Base-by-base conservation (phyloP, 2,797 vertebrate species). In the Phalloptychus januarius region DNA sequence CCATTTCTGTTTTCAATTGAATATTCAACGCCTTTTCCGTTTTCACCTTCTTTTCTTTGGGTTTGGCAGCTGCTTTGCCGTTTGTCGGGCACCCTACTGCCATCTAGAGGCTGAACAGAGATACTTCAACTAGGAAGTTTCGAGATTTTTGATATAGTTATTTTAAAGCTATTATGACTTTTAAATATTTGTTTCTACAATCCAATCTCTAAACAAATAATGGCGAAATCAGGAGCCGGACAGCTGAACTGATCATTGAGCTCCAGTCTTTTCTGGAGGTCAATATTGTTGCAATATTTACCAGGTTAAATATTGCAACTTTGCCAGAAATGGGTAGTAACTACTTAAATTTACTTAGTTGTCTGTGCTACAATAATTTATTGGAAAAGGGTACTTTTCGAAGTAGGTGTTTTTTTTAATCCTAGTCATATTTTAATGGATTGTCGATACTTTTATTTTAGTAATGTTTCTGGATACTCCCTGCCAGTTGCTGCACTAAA, bases 1-100 rank as follows among this genome's bases (percentile, higher is more conserved):
- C 87, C 87, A 87, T 83, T 77, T 82, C 61, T 90, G 63, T 83
- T 86, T 89, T 81, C 48, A 87, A 83, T 83, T 85, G 56, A n/a
- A 15, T 31, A 0, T 50, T 52, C 4, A 63, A 74, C 78, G 70
- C 72, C 63, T 67, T 69, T 71, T 75, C 75, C 5, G 23, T 28
- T 4, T 38, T 71, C 81, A 79, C 83, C 80, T 79, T 84, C 73
- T 25, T 4, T 3, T 42, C 11, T 15, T 28, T 13, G 5, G 0
- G 1, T 2, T 0, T 76, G 20, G 56, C 15, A 48, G 54, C 28
- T 45, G 0, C 56, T 1, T 2, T 31, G 0, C 1, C 0, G 40
- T 2, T 48, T 45, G 28, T 1, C 20, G 12, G 2, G 54, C 2
- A 2, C 7, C 0, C 7, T 25, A 72, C 78, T 36, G 86, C 84